Percentiles rank a stretch among this genome's conserved stretches.
Evolutionary conservation across 2,113 vertebrate genomes (phyloP).

Genomic region (Albula goreensis): DNA sequence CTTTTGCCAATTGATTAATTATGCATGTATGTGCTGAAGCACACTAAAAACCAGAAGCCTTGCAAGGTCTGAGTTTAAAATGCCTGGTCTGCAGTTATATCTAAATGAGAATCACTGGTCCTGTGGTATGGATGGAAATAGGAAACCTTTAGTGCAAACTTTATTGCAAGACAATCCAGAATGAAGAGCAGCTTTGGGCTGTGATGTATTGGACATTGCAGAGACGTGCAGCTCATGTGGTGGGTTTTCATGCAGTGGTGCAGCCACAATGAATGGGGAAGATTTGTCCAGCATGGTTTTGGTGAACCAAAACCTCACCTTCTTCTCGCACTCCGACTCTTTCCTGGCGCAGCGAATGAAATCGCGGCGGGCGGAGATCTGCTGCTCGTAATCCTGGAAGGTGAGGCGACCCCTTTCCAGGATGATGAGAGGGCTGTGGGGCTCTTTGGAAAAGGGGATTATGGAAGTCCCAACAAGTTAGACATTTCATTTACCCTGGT

Average conservation of each 20-base stretch:
- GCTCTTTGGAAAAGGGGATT: conserved; percentile 69
- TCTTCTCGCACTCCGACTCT: conserved; percentile 78
- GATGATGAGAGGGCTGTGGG: conserved; percentile 85
- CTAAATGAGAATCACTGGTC: not conserved
- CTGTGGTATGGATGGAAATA: not conserved
- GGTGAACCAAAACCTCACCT: conserved; percentile 62
- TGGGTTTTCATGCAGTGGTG: not conserved
- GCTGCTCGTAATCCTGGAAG: conserved; percentile 81
- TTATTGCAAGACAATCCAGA: not conserved
- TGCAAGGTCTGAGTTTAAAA: no score
- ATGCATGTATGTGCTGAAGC: no score
- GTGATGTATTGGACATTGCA: not conserved
- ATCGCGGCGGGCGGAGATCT: conserved; percentile 79
- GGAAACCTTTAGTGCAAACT: not conserved
- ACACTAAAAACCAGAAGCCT: no score
- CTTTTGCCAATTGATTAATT: no score
- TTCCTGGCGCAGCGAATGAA: conserved; percentile 78
- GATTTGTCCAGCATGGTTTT: no score
- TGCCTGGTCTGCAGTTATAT: not conserved
- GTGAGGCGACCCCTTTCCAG: conserved; percentile 84
- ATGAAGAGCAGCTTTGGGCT: not conserved
- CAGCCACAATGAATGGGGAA: not conserved
- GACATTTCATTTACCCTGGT: not conserved
- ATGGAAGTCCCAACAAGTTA: not conserved
- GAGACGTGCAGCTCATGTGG: not conserved